Base-by-base conservation (phyloP, 35 echinoderm and acorn worm genomes). In the Lytechinus pictus region DNA sequence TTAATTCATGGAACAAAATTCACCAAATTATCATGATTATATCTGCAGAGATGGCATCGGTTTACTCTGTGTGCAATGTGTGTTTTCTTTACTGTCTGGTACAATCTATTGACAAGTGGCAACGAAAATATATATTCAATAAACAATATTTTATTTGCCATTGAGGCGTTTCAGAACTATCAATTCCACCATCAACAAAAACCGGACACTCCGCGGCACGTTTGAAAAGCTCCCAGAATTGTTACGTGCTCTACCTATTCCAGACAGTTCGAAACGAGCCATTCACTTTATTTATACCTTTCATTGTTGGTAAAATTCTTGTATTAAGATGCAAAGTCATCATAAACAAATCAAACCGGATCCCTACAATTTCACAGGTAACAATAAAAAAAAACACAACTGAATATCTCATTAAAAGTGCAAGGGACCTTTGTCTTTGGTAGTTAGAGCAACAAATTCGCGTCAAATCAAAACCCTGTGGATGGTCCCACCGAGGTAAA, bases 401-500 rank as follows among this genome's bases (percentile, higher is more conserved):
- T 79, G 19, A 79, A 24, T 24, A 58, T 16, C 66, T 79, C 66
- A 79, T 79, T 44, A 90, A 90, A 90, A 90, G 88, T 90, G 52
- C 88, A 90, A 44, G 88, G 16, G 88, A 90, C 88, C 88, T 90
- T 90, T 90, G 88, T 90, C 88, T 90, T 90, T 90, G 88, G 52
- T 44, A 90, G 88, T 52, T 52, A 90, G n/a, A 90, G 28, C 52
- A 90, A 90, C 88, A 90, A 90, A 44, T 44, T 5, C 88, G 29
- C 16, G 88, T 90, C 88, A 90, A 90, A 90, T 90, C 88, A 90
- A 90, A 90, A 90, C 88, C 52, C 88, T 52, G 13, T 90, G 6
- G 52, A 54, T 54, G 28, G 52, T 52, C 66, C 88, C 14, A 54
- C 52, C 16, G 88, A 90, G 28, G 28, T 44, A 52, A 54, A 90